Conservation (phyloP, 1,140 invertebrate species). For the Laupala kohalensis region DNA sequence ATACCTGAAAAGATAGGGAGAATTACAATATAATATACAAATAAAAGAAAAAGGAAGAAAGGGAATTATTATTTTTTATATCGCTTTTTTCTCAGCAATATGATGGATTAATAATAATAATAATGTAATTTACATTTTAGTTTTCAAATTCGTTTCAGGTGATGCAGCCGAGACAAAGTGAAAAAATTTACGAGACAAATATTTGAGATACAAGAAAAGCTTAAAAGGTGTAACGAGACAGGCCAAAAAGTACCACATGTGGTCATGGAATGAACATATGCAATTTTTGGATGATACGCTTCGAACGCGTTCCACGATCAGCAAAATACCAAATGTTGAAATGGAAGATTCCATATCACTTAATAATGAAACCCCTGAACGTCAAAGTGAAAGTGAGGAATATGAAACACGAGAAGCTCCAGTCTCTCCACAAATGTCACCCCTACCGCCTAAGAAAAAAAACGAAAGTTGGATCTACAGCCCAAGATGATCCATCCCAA, state of each 20-base stretch:
- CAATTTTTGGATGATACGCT: conserved; percentile 1
- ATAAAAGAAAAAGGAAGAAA: too few relatives aligned
- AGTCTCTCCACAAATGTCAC: too few relatives aligned
- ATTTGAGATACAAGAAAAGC: background rate
- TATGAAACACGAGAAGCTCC: too few relatives aligned
- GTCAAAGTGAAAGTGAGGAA: too few relatives aligned
- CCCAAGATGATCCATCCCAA: background rate
- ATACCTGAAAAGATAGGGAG: too few relatives aligned
- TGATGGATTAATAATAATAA: background rate
- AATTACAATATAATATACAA: too few relatives aligned
- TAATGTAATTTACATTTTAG: background rate
- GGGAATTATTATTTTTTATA: too few relatives aligned
- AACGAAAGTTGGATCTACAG: background rate
- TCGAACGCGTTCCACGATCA: background rate
- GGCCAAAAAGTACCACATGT: background rate
- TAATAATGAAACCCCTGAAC: background rate
- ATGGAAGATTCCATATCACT: background rate
- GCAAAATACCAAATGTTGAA: background rate
- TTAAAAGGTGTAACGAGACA: background rate
- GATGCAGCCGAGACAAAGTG: conserved; percentile 5
- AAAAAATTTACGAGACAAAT: conserved; percentile 6
- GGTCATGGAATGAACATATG: conserved; percentile 6
- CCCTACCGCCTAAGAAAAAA: background rate
- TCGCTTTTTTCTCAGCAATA: background rate
- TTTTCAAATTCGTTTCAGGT: background rate